These are phyloP conservation scores for Drosophila aff. DNA, from an alignment of 1,140 invertebrate species.

Conservation along the genomic window DNA sequence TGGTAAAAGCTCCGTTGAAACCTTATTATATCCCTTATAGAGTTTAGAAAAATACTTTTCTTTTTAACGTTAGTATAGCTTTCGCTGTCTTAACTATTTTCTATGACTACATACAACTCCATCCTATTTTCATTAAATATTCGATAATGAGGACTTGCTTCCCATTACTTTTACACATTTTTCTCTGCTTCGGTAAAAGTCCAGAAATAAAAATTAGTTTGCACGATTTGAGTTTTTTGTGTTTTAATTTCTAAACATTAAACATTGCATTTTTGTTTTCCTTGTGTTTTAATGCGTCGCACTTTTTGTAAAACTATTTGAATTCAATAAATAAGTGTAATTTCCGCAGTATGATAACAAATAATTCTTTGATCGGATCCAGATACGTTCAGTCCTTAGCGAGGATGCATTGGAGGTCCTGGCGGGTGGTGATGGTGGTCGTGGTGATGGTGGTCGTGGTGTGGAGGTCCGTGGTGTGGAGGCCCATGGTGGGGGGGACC, in stretches of 20 bases:
- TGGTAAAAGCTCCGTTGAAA: too few species aligned
- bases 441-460: constrained; percentile 17
- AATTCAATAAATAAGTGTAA: background rate
- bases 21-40: too few species aligned
- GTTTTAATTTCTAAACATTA: constrained; percentile 1
- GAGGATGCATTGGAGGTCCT: constrained; percentile 38
- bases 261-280: background rate
- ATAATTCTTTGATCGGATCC: background rate
- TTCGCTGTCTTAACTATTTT: background rate
- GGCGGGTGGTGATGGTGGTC: constrained; percentile 27
- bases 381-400: constrained; percentile 9
- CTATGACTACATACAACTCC: background rate
- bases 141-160: accelerated
- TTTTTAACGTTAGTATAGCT: background rate
- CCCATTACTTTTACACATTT: too few species aligned
- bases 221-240: background rate
- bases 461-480: constrained; percentile 18
- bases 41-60: background rate
- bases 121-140: background rate
- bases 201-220: too few species aligned
- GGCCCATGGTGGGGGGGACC: constrained; percentile 19
- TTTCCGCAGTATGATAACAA: background rate
- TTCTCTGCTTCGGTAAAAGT: background rate
- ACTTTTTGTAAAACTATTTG: background rate
- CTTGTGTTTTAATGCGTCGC: too few species aligned